A percentile compares a stretch with the other conserved stretches of the same genome.
These are phyloP conservation scores for Neodiprion virginianus DNA, from an alignment of 1,140 invertebrate species.

Conservation along the genomic window DNA sequence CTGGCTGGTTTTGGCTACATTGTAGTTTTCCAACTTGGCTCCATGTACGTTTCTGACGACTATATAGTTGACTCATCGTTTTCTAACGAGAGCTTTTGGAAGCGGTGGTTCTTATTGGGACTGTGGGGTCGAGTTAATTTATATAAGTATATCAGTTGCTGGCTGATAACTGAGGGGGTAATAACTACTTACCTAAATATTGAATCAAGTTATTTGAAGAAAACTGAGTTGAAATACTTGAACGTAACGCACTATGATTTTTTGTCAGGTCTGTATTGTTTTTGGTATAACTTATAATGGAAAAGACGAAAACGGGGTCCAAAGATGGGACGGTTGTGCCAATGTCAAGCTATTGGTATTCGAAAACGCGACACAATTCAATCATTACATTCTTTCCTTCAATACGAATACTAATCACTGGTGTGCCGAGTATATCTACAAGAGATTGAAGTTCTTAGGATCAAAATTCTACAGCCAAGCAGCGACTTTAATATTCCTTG, in stretches of 20 bases:
- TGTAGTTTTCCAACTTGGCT: conserved; percentile 75
- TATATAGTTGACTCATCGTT: conserved; percentile 75
- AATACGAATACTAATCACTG: conserved; percentile 95
- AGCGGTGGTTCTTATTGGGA: conserved; percentile 72
- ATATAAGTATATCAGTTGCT: conserved; percentile 92
- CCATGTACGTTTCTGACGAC: conserved; percentile 71
- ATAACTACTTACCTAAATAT: conserved; percentile 55
- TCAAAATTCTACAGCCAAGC: conserved; percentile 85
- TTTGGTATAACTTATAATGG: conserved; percentile 87
- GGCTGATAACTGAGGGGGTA: conserved; percentile 87
- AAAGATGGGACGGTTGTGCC: conserved; percentile 83
- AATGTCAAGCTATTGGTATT: conserved; percentile 83
- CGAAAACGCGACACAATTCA: conserved; percentile 82
- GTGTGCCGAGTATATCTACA: conserved; percentile 92
- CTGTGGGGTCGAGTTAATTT: conserved; percentile 85
- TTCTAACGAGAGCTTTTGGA: conserved; percentile 66
- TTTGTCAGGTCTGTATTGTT: conserved; percentile 64
- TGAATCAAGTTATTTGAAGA: conserved; percentile 22
- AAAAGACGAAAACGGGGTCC: conserved; percentile 65
- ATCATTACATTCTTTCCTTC: conserved; percentile 86
- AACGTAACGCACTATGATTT: background rate
- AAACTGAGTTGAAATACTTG: conserved; percentile 15
- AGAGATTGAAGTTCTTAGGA: conserved; percentile 87
- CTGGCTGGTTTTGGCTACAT: conserved; percentile 76
- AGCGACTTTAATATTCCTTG: conserved; percentile 83